Percentiles rank a stretch among this genome's conserved stretches.
These are phyloP conservation scores for Nasua narica DNA, from an alignment of 2,797 vertebrate genomes.

Conservation along the genomic window DNA sequence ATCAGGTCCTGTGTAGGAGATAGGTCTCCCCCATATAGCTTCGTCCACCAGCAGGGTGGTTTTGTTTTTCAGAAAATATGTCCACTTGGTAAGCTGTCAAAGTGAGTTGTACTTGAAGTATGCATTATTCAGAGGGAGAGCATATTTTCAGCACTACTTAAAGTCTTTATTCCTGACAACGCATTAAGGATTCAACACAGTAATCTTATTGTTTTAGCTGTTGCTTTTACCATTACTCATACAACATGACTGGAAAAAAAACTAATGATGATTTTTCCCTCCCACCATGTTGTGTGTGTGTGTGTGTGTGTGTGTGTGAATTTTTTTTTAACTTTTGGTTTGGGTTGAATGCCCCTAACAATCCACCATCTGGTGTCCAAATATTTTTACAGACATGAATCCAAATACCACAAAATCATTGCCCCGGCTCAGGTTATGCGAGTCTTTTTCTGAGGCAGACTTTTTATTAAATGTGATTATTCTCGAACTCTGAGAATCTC, in stretches of 20 bases:
- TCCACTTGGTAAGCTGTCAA: conserved; percentile 47
- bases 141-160: conserved; percentile 55
- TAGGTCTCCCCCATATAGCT: not conserved
- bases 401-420: conserved; percentile 68
- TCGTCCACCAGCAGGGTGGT: not conserved
- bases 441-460: conserved; percentile 58
- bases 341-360: conserved; percentile 46
- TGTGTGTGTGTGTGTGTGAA: conserved; percentile 17
- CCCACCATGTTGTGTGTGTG: conserved; percentile 12
- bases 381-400: conserved; percentile 62
- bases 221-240: conserved; percentile 74
- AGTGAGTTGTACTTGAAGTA: conserved; percentile 52
- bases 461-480: conserved; percentile 56
- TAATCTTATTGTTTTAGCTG: conserved; percentile 72
- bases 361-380: conserved; percentile 58
- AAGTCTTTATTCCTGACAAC: conserved; percentile 58
- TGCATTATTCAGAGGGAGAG: conserved; percentile 54
- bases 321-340: conserved; percentile 67
- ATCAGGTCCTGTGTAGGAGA: not conserved
- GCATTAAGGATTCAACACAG: conserved; percentile 29
- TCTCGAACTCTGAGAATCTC: conserved; percentile 38
- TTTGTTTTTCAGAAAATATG: conserved; percentile 52
- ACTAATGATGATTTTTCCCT: conserved; percentile 54
- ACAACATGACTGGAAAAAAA: conserved; percentile 50
- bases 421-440: conserved; percentile 44